Evolutionary conservation across 2,888 invertebrate genomes (phyloP).

Genomic region (Dione vanillae): DNA sequence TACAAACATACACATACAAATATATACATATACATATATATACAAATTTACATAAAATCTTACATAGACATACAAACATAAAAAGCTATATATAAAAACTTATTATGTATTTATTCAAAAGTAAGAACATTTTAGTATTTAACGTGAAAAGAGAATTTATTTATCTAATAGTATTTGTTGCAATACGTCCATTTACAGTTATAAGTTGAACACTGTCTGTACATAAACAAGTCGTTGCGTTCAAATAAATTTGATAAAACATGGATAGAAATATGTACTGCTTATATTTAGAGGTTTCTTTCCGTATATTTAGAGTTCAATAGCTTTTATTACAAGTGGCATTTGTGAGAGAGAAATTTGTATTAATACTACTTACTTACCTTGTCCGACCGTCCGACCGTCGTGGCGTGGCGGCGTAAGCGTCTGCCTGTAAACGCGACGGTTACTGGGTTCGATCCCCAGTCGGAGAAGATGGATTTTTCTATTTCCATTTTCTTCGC

Average conservation of each 20-base stretch:
- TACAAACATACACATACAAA: no score
- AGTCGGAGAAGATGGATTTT: no score
- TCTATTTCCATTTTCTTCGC: no score
- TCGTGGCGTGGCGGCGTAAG: no score
- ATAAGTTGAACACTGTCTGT: slow-evolving; percentile 10
- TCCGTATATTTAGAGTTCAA: slow-evolving; percentile 36
- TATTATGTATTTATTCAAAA: background rate
- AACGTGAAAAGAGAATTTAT: background rate
- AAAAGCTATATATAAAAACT: no score
- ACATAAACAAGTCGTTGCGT: slow-evolving; percentile 20
- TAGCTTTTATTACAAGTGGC: slow-evolving; percentile 34
- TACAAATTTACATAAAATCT: no score
- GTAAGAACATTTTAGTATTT: background rate
- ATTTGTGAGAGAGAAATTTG: no score
- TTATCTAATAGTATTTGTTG: slow-evolving; percentile 13
- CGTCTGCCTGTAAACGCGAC: no score
- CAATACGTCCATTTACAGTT: background rate
- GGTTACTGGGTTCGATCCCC: no score
- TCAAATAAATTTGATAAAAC: slow-evolving; percentile 30
- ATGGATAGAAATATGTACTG: slow-evolving; percentile 24
- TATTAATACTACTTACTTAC: background rate
- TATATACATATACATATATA: no score
- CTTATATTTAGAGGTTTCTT: slow-evolving; percentile 33
- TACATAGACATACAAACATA: no score
- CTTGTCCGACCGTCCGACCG: no score